phyloP scores from a whole-genome alignment of 2,113 vertebrate genomes.

The Chaetodon trifascialis region DNA sequence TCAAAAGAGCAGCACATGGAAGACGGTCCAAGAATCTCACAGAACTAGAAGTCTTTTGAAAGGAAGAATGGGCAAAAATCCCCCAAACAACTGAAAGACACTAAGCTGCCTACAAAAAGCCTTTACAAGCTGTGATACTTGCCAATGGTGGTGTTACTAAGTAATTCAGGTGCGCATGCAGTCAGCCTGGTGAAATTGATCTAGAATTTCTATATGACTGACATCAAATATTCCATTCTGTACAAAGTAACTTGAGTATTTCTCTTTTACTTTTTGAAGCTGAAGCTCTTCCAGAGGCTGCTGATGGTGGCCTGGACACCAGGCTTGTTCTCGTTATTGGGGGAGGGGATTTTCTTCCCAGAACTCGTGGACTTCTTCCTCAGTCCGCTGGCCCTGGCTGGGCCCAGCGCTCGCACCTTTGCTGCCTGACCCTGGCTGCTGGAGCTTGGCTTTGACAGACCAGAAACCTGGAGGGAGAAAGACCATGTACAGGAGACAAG shows the following conservation, averaged over 20 bases:
- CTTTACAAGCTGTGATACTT: no score
- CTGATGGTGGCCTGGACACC: slow-evolving; percentile 89
- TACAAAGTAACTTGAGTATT: background rate
- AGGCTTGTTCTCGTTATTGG: slow-evolving; percentile 89
- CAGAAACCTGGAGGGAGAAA: slow-evolving; percentile 84
- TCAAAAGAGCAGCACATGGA: no score
- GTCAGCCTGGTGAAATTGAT: no score
- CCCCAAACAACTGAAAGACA: no score
- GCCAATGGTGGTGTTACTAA: no score
- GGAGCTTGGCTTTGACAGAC: slow-evolving; percentile 82
- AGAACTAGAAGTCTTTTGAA: no score
- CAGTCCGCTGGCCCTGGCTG: slow-evolving; percentile 91
- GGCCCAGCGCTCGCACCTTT: slow-evolving; percentile 80
- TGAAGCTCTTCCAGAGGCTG: slow-evolving; percentile 92
- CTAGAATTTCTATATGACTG: no score
- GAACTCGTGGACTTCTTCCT: slow-evolving; percentile 80
- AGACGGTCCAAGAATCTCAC: no score
- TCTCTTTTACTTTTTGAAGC: slow-evolving; percentile 88
- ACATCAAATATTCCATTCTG: no score
- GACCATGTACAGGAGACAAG: background rate
- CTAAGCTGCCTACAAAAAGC: no score
- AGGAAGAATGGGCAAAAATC: no score
- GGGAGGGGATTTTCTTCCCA: slow-evolving; percentile 74
- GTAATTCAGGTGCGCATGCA: no score
- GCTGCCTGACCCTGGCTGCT: slow-evolving; percentile 57